phyloP scores from a whole-genome alignment of 2,797 vertebrate genomes.

The Xyrichtys novacula region DNA sequence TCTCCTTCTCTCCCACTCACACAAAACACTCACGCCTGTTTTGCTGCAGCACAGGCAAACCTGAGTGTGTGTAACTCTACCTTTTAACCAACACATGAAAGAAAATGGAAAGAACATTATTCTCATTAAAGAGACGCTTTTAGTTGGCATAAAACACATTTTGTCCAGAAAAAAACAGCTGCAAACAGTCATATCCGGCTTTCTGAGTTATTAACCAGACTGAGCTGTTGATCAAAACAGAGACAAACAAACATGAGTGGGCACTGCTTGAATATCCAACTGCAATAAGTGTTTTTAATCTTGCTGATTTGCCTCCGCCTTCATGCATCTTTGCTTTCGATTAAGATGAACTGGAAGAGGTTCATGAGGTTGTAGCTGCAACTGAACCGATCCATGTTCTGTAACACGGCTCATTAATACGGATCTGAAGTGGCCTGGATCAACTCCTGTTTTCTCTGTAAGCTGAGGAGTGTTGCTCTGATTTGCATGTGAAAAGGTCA shows the following conservation, averaged over 20 bases:
- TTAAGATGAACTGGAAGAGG: background rate
- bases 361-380: conserved; percentile 1
- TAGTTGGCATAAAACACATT: conserved; percentile 11
- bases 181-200: background rate
- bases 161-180: background rate
- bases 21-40: conserved; percentile 17
- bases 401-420: conserved; percentile 34
- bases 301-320: conserved; percentile 17
- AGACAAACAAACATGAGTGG: background rate
- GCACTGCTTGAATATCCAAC: background rate
- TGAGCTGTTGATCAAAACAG: background rate
- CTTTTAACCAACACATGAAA: background rate
- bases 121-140: background rate
- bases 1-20: conserved; percentile 28
- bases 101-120: conserved; percentile 23
- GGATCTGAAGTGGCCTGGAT: conserved; percentile 41
- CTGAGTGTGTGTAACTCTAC: conserved; percentile 1
- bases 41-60: background rate
- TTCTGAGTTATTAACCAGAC: background rate
- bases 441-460: conserved; percentile 31
- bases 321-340: background rate
- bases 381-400: conserved; percentile 18
- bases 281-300: background rate
- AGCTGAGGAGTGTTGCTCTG: conserved; percentile 4
- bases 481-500: conserved; percentile 67